Evolutionary conservation across 1,140 invertebrate species (phyloP), one percentile per base, ranked within the genome.

Genomic region (Megalonaias nervosa): DNA sequence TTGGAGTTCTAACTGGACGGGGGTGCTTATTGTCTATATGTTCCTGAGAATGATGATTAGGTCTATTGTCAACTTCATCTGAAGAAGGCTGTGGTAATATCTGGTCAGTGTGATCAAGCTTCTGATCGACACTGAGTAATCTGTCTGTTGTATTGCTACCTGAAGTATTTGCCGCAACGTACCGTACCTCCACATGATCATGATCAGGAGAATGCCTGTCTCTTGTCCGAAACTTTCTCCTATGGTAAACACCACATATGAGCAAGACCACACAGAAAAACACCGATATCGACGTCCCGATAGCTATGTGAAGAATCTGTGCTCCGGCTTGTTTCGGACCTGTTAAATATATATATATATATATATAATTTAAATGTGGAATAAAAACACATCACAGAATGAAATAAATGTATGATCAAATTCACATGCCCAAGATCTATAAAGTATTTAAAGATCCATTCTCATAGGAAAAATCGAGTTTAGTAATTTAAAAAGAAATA

Each of bases 91-190:
- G 73, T 71, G 38, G 76, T 31, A 57, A 61, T 70, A 9, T 76
- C 60, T 64, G 59, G 21, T 59, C 67, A 70, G 60, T 71, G 74
- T 21, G 71, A 67, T 21, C 70, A 73, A 17, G 70, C n/a, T 48
- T 78, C 76, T 61, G 76, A 73, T 62, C 83, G 21, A 82, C 75
- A 69, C 83, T 87, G 56, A 87, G 81, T 15, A 87, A 81, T 68
- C 86, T 74, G 72, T 87, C 86, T n/a, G 86, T 87, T 19, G 86
- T 87, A 71, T 85, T 87, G 74, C 86, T 84, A 3, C 86, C 84
- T 19, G 86, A 84, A 65, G 81, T 80, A 48, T 48, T 48, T 15
- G 86, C 83, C 3, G 86, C 85, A 13, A 87, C 86, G 71, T 87
- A 87, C 12, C 86, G 80, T 48, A 87, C 86, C 64, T 87, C 86